Conservation (phyloP, 1,140 invertebrate species). For the Aphelinus atriplicis region DNA sequence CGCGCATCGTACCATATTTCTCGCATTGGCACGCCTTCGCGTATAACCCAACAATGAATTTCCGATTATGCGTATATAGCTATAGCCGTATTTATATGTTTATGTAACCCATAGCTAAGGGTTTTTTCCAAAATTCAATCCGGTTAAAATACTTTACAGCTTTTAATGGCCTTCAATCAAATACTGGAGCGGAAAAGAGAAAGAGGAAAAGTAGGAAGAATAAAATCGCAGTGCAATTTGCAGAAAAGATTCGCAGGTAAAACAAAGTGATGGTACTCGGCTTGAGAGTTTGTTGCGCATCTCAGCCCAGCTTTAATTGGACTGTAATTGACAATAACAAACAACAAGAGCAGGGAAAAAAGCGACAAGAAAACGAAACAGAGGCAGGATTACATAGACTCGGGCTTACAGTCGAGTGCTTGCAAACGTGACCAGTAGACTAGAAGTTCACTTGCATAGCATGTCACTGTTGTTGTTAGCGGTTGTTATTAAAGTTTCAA, state of each 20-base stretch:
- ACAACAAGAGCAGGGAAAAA: no score
- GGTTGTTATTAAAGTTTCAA: no score
- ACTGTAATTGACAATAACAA: slow-evolving; percentile 9
- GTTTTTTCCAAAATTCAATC: no score
- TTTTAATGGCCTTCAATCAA: no score
- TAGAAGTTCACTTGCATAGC: slow-evolving; percentile 7
- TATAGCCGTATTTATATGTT: no score
- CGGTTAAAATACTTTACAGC: no score
- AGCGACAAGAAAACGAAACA: neutral
- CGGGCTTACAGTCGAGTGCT: slow-evolving; percentile 24
- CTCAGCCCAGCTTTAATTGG: slow-evolving; percentile 31
- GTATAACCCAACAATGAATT: no score
- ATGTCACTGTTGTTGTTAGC: no score
- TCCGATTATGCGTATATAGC: no score
- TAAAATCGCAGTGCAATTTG: neutral
- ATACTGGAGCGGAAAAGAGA: neutral
- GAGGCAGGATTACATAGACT: neutral
- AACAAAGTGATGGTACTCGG: neutral
- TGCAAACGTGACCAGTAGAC: slow-evolving; percentile 29
- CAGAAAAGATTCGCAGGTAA: slow-evolving; percentile 26
- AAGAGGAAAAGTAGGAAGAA: slow-evolving; percentile 11
- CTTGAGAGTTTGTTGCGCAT: neutral
- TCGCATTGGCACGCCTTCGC: no score
- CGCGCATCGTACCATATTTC: no score
- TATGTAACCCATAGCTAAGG: no score